Base-by-base conservation (phyloP, 2,113 vertebrate genomes). In the Dicrurus megarhynchus region DNA sequence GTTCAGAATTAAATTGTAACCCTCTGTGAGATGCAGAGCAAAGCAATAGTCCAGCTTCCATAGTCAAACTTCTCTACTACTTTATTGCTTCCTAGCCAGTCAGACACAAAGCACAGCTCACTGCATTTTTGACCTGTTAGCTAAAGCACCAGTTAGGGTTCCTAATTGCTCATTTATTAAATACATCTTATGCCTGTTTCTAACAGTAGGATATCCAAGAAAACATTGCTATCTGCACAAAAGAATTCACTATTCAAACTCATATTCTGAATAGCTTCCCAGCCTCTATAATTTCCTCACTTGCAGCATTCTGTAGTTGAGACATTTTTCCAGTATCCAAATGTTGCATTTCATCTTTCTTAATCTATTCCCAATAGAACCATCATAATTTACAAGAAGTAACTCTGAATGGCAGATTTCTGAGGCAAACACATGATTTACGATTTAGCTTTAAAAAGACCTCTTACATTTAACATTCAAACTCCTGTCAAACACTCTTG, bases 1-100 rank as follows among this genome's bases (percentile, higher is more conserved):
- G 21, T 0, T 20, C 10, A 21, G 28, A 52, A 49, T 15, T 22
- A 22, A 39, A 61, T 0, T 11, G 19, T 28, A 55, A 32, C 13
- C 4, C 30, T 46, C 69, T 20, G 30, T 9, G 18, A 55, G 33
- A 30, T 21, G n/a, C 35, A 47, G 37, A 84, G 7, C 8, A 49
- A 70, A 79, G 18, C 16, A 5, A 47, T 7, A 23, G 5, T 22
- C 33, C 55, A 64, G 41, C 32, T 35, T 28, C 33, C 23, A 63
- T 1, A 53, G 28, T n/a, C 56, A 57, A 69, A 56, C 20, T 70
- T 63, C 76, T 59, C 87, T 60, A 24, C 22, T 33, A 9, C n/a
- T 82, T 49, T 21, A 42, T 7, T 56, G 46, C 83, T 90, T 87
- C 90, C 60, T 47, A 70, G 64, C 23, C 52, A 75, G 39, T 3